Evolutionary conservation across 2,797 vertebrate species (phyloP), one percentile per base, ranked within the genome.

Genomic region (Lagodon rhomboides): DNA sequence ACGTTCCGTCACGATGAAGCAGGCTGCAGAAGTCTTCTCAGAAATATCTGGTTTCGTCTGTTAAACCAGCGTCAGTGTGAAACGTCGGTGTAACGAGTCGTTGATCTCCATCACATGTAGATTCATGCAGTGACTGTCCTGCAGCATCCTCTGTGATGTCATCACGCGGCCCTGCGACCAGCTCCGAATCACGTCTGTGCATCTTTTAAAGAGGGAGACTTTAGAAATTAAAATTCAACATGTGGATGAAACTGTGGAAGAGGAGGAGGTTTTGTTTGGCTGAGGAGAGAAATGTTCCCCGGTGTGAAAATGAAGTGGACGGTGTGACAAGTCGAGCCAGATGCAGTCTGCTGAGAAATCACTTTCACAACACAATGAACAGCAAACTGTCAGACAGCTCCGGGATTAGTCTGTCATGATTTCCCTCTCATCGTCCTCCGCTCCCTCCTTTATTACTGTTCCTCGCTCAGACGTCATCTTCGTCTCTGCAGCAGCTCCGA

Each of bases 301-400:
- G 46, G 54, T 72, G 61, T 67, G 69, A 67, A 60, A 87, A 80
- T 82, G 51, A 84, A 78, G 80, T 30, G 20, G 67, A 79, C 46
- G 47, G 41, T 66, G 78, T 75, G 77, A 71, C 77, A 70, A 43
- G 11, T 34, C 64, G 16, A 76, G 73, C 34, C 79, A 75, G 73
- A 81, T 67, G 73, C 80, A 86, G 80, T 70, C 89, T 87, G 72
- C 86, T 79, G 81, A 72, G 77, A 84, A 89, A 84, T 87, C 85
- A 87, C 80, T 85, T 81, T 82, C 63, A 77, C 79, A 68, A 83
- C 81, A 69, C 64, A 38, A 76, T 50, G 81, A 79, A 56, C 72
- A 69, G 72, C 56, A 72, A 81, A 71, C 68, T 75, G 51, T 79
- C 47, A 50, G 67, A 79, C 75, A 66, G 81, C 80, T 72, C 58